These are phyloP conservation scores for Rhyzopertha dominica DNA, from an alignment of 1,140 invertebrate genomes.

Conservation along the genomic window DNA sequence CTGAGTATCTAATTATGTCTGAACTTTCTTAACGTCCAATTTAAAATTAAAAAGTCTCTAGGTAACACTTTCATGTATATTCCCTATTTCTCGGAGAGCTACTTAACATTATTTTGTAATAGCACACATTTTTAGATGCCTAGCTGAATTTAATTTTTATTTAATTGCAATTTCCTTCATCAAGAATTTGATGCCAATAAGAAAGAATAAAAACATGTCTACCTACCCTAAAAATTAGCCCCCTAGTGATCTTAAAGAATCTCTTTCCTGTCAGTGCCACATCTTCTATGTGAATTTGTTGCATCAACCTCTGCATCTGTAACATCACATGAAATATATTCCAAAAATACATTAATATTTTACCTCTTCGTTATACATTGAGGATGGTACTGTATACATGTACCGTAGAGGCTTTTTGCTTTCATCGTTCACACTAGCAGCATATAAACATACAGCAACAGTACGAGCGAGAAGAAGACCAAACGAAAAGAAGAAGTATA, in stretches of 20 bases:
- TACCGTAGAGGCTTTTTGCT: slow-evolving; percentile 50
- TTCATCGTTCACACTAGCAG: slow-evolving; percentile 56
- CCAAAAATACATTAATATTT: not conserved
- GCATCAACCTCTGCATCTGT: slow-evolving; percentile 23
- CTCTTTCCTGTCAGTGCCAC: slow-evolving; percentile 57
- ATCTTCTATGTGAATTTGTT: slow-evolving; percentile 52
- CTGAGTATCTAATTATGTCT: too few relatives aligned
- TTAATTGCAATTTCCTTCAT: too few relatives aligned
- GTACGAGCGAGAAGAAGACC: slow-evolving; percentile 53
- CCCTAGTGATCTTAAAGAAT: slow-evolving; percentile 59
- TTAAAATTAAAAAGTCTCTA: too few relatives aligned
- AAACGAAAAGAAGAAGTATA: slow-evolving; percentile 60
- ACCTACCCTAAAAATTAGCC: slow-evolving; percentile 58
- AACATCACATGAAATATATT: slow-evolving; percentile 5
- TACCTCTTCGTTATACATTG: slow-evolving; percentile 54
- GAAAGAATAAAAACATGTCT: too few relatives aligned
- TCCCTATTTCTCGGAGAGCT: too few relatives aligned
- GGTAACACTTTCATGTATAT: too few relatives aligned
- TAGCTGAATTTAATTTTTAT: too few relatives aligned
- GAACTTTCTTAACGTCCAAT: too few relatives aligned
- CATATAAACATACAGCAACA: slow-evolving; percentile 50
- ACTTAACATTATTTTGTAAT: too few relatives aligned
- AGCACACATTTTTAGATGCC: too few relatives aligned
- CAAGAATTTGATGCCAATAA: too few relatives aligned
- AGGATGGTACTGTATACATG: slow-evolving; percentile 51